These are phyloP conservation scores for Gobiocypris rarus DNA, from an alignment of 2,113 vertebrate species.

Conservation along the genomic window DNA sequence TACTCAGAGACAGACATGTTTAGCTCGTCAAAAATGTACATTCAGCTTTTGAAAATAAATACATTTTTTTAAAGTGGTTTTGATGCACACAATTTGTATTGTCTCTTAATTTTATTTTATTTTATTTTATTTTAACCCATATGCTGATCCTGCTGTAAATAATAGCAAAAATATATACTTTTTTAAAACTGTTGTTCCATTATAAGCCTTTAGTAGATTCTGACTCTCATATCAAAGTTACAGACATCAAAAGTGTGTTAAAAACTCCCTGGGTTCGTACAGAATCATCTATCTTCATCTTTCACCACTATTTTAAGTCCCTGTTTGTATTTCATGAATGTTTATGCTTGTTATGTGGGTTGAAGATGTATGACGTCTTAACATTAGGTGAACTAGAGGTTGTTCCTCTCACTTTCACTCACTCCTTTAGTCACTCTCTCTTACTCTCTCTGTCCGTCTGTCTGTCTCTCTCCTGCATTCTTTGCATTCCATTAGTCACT, in stretches of 20 bases:
- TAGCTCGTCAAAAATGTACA: too few species aligned
- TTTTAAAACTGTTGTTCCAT: too few species aligned
- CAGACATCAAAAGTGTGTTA: not conserved
- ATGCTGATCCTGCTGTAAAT: too few species aligned
- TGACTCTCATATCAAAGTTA: too few species aligned
- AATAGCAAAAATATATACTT: too few species aligned
- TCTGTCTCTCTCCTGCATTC: constrained; percentile 23
- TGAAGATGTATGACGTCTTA: not conserved
- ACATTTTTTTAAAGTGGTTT: too few species aligned
- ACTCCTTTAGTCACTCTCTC: not conserved
- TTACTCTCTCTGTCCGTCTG: not conserved
- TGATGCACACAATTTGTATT: too few species aligned
- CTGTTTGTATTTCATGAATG: not conserved
- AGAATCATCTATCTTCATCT: not conserved
- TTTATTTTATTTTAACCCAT: too few species aligned
- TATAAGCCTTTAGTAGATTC: too few species aligned
- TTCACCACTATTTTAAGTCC: not conserved
- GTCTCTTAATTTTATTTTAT: too few species aligned
- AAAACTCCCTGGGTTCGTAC: not conserved
- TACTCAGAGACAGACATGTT: too few species aligned
- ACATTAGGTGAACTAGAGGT: not conserved
- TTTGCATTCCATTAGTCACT: constrained; percentile 27
- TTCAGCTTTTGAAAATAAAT: too few species aligned
- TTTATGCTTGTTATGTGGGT: not conserved
- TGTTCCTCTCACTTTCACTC: constrained; percentile 8